Percentiles rank a stretch among this genome's conserved stretches.
Evolutionary conservation across 2,113 vertebrate species (phyloP).

Genomic region (Zosterops japonicus): DNA sequence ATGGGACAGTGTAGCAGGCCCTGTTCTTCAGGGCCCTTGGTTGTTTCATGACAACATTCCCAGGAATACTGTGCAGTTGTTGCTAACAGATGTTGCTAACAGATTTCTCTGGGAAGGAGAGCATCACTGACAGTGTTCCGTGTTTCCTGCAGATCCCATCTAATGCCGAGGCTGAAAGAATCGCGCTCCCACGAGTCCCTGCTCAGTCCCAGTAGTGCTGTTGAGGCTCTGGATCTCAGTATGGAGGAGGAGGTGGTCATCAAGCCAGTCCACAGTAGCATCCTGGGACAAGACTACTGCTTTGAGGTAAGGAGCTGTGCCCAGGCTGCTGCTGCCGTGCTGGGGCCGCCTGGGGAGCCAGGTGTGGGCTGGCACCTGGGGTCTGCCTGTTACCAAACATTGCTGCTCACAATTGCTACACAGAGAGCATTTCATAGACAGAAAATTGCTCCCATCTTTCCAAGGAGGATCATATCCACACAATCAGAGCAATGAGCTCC

Average conservation of each 20-base stretch:
- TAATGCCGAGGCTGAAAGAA: constrained; percentile 99
- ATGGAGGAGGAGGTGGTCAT: constrained; percentile 99
- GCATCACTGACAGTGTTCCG: rapidly evolving
- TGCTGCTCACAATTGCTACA: not conserved
- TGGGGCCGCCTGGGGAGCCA: not conserved
- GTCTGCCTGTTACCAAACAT: not conserved
- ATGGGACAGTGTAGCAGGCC: not conserved
- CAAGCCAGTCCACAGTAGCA: constrained; percentile 97
- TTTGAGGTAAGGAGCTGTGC: constrained; percentile 85
- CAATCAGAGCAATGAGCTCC: not conserved
- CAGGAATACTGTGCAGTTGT: not conserved
- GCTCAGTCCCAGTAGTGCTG: constrained; percentile 96
- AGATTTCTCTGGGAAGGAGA: not conserved
- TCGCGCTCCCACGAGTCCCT: constrained; percentile 98
- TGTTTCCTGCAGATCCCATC: constrained; percentile 87
- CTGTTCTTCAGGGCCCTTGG: not conserved
- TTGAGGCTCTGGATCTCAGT: constrained; percentile 97
- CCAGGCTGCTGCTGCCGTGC: rapidly evolving
- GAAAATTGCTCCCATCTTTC: not conserved
- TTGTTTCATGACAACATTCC: not conserved
- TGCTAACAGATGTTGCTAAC: not conserved
- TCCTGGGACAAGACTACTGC: constrained; percentile 96
- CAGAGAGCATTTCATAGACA: not conserved
- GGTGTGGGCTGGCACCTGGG: not conserved
- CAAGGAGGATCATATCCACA: not conserved